These are phyloP conservation scores for Baccha elongata DNA, from an alignment of 2,888 invertebrate genomes.

Conservation along the genomic window DNA sequence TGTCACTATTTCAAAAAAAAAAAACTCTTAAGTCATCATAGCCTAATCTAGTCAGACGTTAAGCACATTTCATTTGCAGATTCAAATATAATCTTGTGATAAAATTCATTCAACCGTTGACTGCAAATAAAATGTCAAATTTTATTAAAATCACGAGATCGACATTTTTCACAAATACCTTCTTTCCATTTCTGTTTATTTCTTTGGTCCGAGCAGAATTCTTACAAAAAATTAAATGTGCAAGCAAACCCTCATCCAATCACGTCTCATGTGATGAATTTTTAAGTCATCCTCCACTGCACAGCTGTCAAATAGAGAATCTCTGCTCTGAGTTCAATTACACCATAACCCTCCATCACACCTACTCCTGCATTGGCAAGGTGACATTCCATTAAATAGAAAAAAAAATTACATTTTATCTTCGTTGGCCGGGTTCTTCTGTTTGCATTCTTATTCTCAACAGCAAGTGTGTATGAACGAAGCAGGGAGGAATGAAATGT, in stretches of 20 bases:
- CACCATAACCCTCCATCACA: slow-evolving; percentile 34
- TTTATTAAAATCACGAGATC: not conserved
- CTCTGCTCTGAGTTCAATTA: slow-evolving; percentile 30
- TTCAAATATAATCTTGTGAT: no score
- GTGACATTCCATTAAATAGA: slow-evolving; percentile 58
- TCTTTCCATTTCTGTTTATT: not conserved
- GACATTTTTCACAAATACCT: not conserved
- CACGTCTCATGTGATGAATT: slow-evolving; percentile 16
- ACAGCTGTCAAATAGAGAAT: not conserved
- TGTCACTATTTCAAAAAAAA: no score
- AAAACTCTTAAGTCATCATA: no score
- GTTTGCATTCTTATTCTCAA: slow-evolving; percentile 33
- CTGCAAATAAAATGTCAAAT: no score
- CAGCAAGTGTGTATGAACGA: not conserved
- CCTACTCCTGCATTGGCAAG: slow-evolving; percentile 24
- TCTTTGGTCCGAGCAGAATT: not conserved
- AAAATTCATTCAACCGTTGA: no score
- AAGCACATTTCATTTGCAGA: no score
- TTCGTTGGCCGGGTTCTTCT: slow-evolving; percentile 37
- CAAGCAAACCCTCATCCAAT: slow-evolving; percentile 24
- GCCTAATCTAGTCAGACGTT: no score
- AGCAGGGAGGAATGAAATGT: not conserved
- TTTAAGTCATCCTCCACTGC: not conserved
- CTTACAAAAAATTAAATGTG: not conserved
- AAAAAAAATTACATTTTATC: slow-evolving; percentile 7